phyloP scores from a whole-genome alignment of 2,797 vertebrate species.

The Oryzias dopingdopingensis region DNA sequence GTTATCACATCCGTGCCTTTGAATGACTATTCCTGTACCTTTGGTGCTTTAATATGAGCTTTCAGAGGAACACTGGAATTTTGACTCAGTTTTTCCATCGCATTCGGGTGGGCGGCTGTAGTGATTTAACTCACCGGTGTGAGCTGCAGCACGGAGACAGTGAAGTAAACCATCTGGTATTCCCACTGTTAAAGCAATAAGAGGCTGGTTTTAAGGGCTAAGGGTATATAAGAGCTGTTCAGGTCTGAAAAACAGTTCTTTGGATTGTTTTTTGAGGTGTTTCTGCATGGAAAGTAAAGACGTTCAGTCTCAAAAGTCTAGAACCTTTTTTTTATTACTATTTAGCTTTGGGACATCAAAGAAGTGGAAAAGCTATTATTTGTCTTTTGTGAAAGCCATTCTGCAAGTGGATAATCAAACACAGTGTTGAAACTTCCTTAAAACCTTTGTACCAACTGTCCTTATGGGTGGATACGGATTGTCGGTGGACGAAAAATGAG shows the following conservation, averaged over 20 bases:
- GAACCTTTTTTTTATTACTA: too few relatives aligned
- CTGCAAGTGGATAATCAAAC: too few relatives aligned
- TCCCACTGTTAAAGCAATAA: conserved; percentile 70
- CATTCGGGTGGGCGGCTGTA: conserved; percentile 52
- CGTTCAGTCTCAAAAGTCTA: neutral
- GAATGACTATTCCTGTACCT: conserved; percentile 28
- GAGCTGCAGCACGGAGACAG: conserved; percentile 63
- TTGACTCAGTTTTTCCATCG: conserved; percentile 76
- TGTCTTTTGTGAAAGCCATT: too few relatives aligned
- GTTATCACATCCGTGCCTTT: conserved; percentile 21
- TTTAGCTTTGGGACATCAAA: too few relatives aligned
- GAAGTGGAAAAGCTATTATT: too few relatives aligned
- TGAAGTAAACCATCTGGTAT: conserved; percentile 78
- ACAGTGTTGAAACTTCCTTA: too few relatives aligned
- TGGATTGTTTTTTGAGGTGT: conserved; percentile 32
- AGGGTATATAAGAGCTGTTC: conserved; percentile 35
- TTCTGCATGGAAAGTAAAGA: neutral
- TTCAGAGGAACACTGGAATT: conserved; percentile 52
- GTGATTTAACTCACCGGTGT: conserved; percentile 69
- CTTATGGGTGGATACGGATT: too few relatives aligned
- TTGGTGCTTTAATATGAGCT: conserved; percentile 49
- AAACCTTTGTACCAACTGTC: too few relatives aligned
- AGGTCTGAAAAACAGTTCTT: conserved; percentile 34
- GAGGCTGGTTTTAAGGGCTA: conserved; percentile 35
- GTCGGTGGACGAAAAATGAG: too few relatives aligned